Evolutionary conservation across 2,797 vertebrate genomes (phyloP).

Genomic region (Amniataba percoides): DNA sequence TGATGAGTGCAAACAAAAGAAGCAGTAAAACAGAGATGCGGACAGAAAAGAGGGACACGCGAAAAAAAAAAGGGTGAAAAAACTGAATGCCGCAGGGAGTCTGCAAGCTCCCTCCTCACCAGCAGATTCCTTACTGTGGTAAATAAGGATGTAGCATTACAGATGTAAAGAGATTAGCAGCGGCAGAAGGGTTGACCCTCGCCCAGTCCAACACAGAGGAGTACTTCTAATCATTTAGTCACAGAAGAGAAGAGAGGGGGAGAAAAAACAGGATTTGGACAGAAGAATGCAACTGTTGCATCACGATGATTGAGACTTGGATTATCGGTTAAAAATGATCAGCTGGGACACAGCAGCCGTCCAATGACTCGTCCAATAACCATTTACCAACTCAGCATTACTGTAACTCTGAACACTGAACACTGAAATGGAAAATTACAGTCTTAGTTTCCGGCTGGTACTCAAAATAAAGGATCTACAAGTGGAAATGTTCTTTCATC

Average conservation of each 20-base stretch:
- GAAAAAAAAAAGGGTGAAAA: neutral
- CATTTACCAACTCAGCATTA: neutral
- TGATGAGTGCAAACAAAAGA: constrained; percentile 61
- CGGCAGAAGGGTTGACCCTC: constrained; percentile 62
- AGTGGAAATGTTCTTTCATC: neutral
- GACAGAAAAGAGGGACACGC: constrained; percentile 8
- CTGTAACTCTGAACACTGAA: neutral
- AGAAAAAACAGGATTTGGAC: constrained; percentile 47
- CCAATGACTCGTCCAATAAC: neutral
- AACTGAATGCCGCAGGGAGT: constrained; percentile 8
- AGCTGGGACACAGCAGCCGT: constrained; percentile 21
- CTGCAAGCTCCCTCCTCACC: neutral
- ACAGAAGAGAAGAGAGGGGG: neutral
- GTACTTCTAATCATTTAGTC: constrained; percentile 61
- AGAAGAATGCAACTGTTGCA: constrained; percentile 36
- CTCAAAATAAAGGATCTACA: neutral
- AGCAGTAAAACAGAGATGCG: constrained; percentile 45
- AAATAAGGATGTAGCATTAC: constrained; percentile 54
- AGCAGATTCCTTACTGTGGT: constrained; percentile 51
- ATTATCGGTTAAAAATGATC: constrained; percentile 62
- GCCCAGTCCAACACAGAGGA: constrained; percentile 38
- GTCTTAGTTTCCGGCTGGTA: neutral
- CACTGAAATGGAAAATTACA: neutral
- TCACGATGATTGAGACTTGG: constrained; percentile 45
- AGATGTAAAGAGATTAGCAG: constrained; percentile 73